Evolutionary conservation across 2,113 vertebrate genomes (phyloP).

Genomic region (Plectropomus leopardus): DNA sequence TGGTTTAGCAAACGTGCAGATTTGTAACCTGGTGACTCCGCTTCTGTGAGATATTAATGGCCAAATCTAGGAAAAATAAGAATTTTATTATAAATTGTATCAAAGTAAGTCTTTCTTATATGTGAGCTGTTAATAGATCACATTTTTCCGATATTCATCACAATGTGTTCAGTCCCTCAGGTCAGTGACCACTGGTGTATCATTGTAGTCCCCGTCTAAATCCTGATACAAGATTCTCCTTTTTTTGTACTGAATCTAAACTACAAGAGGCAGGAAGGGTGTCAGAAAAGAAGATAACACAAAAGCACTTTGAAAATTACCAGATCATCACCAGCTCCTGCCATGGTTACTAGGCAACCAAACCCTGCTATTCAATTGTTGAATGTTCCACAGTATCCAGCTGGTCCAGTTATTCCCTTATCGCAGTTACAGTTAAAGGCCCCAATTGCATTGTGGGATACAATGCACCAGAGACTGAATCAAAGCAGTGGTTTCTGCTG

Average conservation of each 20-base stretch:
- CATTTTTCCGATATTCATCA: not conserved
- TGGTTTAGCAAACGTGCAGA: not conserved
- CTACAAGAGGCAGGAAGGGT: slow-evolving; percentile 29
- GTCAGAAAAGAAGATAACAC: slow-evolving; percentile 61
- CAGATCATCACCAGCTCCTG: slow-evolving; percentile 84
- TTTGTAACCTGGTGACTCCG: not conserved
- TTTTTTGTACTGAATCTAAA: slow-evolving; percentile 13
- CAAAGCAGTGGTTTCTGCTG: slow-evolving; percentile 78
- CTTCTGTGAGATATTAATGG: not conserved
- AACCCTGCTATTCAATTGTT: slow-evolving; percentile 74
- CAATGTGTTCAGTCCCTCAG: not conserved
- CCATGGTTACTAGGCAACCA: slow-evolving; percentile 90
- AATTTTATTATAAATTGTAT: not conserved
- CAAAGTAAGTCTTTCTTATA: not conserved
- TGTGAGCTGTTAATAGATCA: not conserved
- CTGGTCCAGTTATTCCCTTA: slow-evolving; percentile 83
- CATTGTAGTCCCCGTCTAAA: not conserved
- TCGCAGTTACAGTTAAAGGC: slow-evolving; percentile 86
- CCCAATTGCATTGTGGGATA: slow-evolving; percentile 80
- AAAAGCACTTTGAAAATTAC: slow-evolving; percentile 86
- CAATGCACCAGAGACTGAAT: slow-evolving; percentile 71
- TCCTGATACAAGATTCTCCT: not conserved
- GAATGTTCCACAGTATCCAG: slow-evolving; percentile 62
- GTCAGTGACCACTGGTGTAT: not conserved
- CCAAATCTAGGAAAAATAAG: slow-evolving; percentile 1